Percentiles rank a stretch among this genome's conserved stretches.
Evolutionary conservation across 2,113 vertebrate species (phyloP).

Genomic region (Vicugna pacos): DNA sequence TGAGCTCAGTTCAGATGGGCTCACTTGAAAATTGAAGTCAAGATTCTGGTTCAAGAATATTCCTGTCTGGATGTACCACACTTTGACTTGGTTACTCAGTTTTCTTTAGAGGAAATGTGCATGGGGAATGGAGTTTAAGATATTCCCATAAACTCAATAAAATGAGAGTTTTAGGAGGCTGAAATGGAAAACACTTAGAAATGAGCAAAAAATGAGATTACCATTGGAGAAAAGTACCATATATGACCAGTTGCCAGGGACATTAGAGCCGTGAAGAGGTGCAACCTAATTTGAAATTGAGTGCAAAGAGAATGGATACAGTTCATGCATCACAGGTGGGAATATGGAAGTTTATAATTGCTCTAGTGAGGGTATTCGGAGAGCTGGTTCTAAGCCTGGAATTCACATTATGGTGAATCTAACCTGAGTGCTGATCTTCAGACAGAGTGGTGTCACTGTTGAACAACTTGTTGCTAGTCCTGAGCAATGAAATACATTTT

Average conservation of each 20-base stretch:
- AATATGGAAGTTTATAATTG: conserved; percentile 40
- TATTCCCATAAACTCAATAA: neutral
- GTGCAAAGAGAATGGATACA: neutral
- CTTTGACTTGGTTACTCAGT: neutral
- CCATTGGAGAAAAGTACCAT: neutral
- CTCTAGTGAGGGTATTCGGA: neutral
- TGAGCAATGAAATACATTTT: conserved; percentile 20
- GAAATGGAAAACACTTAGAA: conserved; percentile 37
- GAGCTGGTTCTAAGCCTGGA: neutral
- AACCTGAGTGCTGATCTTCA: neutral
- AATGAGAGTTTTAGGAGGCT: conserved; percentile 1
- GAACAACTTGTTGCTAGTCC: neutral
- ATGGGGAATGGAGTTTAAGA: conserved; percentile 25
- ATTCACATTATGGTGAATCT: neutral
- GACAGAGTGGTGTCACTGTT: conserved; percentile 3
- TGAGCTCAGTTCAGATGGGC: neutral
- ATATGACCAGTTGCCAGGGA: neutral
- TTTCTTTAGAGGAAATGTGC: neutral
- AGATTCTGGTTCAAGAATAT: neutral
- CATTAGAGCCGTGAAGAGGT: neutral
- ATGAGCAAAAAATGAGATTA: neutral
- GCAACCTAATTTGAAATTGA: neutral
- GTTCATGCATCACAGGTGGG: conserved; percentile 12
- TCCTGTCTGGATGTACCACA: neutral
- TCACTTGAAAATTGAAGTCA: neutral